Conservation (phyloP, 2,888 invertebrate genomes). For the Plemyria rubiginata region DNA sequence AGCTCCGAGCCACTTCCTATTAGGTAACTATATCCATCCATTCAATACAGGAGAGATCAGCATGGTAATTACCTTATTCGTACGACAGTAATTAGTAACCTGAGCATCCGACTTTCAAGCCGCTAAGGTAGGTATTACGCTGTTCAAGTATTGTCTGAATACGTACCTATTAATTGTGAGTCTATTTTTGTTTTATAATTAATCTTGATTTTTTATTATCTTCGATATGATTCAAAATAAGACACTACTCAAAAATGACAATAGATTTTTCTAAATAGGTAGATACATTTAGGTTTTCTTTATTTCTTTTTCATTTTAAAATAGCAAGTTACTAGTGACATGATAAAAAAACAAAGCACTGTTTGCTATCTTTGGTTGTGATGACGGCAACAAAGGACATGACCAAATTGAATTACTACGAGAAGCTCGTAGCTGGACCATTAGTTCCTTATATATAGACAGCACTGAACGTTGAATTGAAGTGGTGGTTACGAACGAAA, state of each 20-base stretch:
- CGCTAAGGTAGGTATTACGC: not conserved
- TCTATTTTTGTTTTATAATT: no score
- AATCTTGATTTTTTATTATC: no score
- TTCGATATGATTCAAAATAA: no score
- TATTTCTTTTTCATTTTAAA: no score
- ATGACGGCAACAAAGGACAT: not conserved
- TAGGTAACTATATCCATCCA: conserved; percentile 16
- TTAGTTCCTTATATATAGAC: conserved; percentile 34
- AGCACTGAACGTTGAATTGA: conserved; percentile 35
- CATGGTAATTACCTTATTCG: not conserved
- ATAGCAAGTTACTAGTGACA: no score
- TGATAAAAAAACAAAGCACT: no score
- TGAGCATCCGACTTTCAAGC: not conserved
- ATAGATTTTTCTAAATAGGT: no score
- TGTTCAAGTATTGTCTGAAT: no score
- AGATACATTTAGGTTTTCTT: no score
- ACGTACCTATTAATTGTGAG: no score
- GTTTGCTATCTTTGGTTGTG: no score
- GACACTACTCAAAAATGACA: no score
- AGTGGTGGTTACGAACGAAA: conserved; percentile 37
- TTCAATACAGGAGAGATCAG: conserved; percentile 5
- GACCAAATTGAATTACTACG: conserved; percentile 19
- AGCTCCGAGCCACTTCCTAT: conserved; percentile 14
- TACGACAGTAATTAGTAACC: conserved; percentile 3
- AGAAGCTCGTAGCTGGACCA: conserved; percentile 24